phyloP scores from a whole-genome alignment of 2,888 invertebrate species.

The Megaustenia siamemsis region DNA sequence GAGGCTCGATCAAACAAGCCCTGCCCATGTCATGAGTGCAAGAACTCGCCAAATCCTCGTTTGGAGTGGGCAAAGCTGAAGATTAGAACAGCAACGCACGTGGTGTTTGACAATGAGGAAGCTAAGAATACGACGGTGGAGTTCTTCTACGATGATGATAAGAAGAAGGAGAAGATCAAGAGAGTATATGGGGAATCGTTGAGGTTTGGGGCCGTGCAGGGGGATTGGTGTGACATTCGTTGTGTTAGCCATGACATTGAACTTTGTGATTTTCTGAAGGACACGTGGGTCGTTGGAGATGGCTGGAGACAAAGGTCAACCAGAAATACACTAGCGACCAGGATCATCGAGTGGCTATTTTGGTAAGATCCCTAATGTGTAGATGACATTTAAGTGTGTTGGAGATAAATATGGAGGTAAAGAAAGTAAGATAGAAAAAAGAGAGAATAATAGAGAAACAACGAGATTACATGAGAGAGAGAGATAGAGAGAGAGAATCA shows the following conservation, averaged over 20 bases:
- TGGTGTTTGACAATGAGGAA: conserved; percentile 46
- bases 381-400: background rate
- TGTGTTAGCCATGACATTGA: conserved; percentile 48
- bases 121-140: conserved; percentile 40
- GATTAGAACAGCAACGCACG: conserved; percentile 47
- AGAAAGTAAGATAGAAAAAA: too few species aligned
- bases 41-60: conserved; percentile 18
- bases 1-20: conserved; percentile 24
- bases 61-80: conserved; percentile 43
- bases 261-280: conserved; percentile 41
- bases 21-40: conserved; percentile 46
- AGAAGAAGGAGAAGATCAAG: conserved; percentile 26
- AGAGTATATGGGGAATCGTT: conserved; percentile 29
- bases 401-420: too few species aligned
- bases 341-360: conserved; percentile 13
- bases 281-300: conserved; percentile 46
- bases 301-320: conserved; percentile 49
- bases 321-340: conserved; percentile 31
- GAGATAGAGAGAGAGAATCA: too few species aligned
- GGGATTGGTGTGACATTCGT: conserved; percentile 50
- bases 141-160: conserved; percentile 42
- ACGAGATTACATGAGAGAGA: too few species aligned
- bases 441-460: too few species aligned
- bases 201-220: conserved; percentile 43
- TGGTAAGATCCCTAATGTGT: conserved; percentile 10